Evolutionary conservation across 2,113 vertebrate species (phyloP).

Genomic region (Benitochromis conjunctus): DNA sequence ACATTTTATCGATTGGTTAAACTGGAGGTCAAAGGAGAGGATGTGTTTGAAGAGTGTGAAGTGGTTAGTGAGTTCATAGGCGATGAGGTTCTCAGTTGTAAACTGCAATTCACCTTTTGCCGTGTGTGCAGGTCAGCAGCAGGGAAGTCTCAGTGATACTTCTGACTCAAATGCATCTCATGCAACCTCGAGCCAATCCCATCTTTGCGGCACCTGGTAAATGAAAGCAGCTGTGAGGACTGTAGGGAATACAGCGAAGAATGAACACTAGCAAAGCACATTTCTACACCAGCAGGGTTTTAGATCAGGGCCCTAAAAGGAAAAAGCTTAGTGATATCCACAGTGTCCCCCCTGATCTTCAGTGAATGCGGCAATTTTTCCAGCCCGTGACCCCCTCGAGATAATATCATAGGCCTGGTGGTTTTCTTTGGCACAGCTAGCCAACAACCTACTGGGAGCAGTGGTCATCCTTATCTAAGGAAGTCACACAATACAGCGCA

Average conservation of each 20-base stretch:
- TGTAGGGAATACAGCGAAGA: conserved; percentile 21
- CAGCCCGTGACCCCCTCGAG: background rate
- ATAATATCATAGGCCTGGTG: conserved; percentile 37
- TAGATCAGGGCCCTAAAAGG: conserved; percentile 36
- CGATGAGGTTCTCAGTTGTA: background rate
- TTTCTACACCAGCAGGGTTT: conserved; percentile 35
- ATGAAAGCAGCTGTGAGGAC: conserved; percentile 57
- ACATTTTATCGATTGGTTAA: background rate
- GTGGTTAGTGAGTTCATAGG: conserved; percentile 23
- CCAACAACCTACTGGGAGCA: conserved; percentile 12
- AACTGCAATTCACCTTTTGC: background rate
- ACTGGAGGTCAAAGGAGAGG: conserved; percentile 4
- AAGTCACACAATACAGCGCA: conserved; percentile 47
- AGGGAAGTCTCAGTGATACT: conserved; percentile 10
- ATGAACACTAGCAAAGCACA: conserved; percentile 18
- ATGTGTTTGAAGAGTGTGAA: conserved; percentile 13
- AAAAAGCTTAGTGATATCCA: conserved; percentile 19
- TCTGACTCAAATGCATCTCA: conserved; percentile 14
- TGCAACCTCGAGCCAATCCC: background rate
- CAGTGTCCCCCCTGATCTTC: background rate
- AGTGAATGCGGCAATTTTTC: conserved; percentile 43
- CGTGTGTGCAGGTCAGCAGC: background rate
- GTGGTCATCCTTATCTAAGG: conserved; percentile 51
- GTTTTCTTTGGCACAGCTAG: conserved; percentile 26
- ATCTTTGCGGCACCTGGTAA: conserved; percentile 53